Evolutionary conservation across 2,797 vertebrate species (phyloP), one percentile per base, ranked within the genome.

Genomic region (Anniella stebbinsi): DNA sequence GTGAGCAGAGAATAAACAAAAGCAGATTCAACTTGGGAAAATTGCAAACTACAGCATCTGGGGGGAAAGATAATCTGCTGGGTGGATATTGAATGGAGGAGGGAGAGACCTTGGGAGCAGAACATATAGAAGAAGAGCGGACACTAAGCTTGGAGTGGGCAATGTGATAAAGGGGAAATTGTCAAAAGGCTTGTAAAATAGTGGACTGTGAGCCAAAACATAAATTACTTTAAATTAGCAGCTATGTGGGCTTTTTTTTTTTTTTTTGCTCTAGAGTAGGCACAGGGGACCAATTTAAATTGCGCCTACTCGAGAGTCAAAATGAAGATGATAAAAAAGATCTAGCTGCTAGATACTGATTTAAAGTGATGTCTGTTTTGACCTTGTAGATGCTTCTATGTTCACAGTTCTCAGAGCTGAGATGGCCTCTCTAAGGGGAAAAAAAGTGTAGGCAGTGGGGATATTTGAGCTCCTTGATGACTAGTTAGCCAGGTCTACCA

Each of bases 81-180:
- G 0, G 87, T 72, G 91, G 93, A 90, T 81, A 0, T 90, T 93
- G 87, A 95, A 84, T 87, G 82, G 84, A 95, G 82, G 84, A 95
- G 92, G 92, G 95, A 94, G 89, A 94, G 93, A 95, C 93, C 90
- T 70, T 86, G 92, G 92, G 94, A 95, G 87, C 91, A 93, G 92
- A 92, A 96, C 88, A 82, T 0, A 4, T 0, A 4, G 93, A 90
- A 90, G 73, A 69, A 87, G 0, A 0, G 63, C 0, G 0, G 86
- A 92, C 25, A 0, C 0, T 0, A 6, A 76, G 86, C 80, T 87
- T 15, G 51, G 54, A 91, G 60, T 12, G 4, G 5, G 36, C 1
- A 5, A 80, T 0, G 45, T 75, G 60, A 73, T 85, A 88, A 89
- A 90, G 67, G 76, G 38, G 45, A 15, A 81, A 36, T 17, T 30